Base-by-base conservation (phyloP, 2,113 vertebrate species). In the Nansenia antarctica region DNA sequence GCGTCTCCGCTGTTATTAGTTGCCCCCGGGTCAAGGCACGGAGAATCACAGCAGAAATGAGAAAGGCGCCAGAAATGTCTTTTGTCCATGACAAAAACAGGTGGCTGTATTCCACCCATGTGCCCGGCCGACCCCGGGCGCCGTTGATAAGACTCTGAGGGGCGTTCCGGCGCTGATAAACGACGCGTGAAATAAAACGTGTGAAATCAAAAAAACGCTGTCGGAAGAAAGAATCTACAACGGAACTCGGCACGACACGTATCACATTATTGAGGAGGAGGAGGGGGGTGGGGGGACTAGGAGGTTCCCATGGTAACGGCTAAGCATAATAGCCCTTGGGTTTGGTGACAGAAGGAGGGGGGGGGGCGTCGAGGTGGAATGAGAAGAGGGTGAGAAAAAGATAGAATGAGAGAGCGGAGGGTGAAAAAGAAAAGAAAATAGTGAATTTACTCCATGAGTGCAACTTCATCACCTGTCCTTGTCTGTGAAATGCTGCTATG, bases 121-220 rank as follows among this genome's bases (percentile, higher is more conserved):
- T n/a, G n/a, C n/a, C n/a, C n/a, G n/a, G n/a, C n/a, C n/a, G n/a
- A n/a, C n/a, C n/a, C n/a, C n/a, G n/a, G n/a, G n/a, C n/a, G n/a
- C n/a, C n/a, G n/a, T n/a, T n/a, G n/a, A n/a, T n/a, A n/a, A n/a
- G n/a, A n/a, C n/a, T 42, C 18, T 49, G 2, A 49, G n/a, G 6
- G 45, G 35, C 31, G 67, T 61, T 80, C 64, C 54, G 74, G 65
- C 61, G 52, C 32, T n/a, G 65, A 52, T 76, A 78, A 81, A 81
- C 59, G 67, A 74, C 55, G 73, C 76, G 65, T 74, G 69, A 79
- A 74, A 72, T 72, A 79, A 79, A 79, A 79, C 45, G 45, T 20
- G 45, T 49, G n/a, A n/a, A n/a, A n/a, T n/a, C n/a, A n/a, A n/a
- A n/a, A n/a, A n/a, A n/a, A n/a, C n/a, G n/a, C 20, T 45, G 65